These are phyloP conservation scores for Tenualosa thibaudeaui DNA, from an alignment of 2,797 vertebrate genomes.

Conservation along the genomic window DNA sequence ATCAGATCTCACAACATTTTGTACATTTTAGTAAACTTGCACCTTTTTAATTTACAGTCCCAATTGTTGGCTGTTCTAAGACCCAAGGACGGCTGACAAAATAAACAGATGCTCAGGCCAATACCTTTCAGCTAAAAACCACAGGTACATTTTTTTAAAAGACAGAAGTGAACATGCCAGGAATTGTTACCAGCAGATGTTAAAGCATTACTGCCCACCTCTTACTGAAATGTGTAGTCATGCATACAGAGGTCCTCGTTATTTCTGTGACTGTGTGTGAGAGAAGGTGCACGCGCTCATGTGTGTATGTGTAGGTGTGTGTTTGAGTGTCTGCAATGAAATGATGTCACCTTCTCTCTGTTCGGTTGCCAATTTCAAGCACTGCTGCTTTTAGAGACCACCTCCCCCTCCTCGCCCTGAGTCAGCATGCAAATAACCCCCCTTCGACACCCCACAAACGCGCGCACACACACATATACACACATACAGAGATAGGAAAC, in stretches of 20 bases:
- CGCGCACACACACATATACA: neutral
- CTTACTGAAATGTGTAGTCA: constrained; percentile 11
- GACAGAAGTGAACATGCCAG: neutral
- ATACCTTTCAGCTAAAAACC: neutral
- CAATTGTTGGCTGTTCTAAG: neutral
- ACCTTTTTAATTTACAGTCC: neutral
- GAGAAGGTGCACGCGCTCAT: neutral
- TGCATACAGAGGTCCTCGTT: neutral
- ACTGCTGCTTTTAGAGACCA: neutral
- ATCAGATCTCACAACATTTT: neutral
- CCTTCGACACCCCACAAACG: neutral
- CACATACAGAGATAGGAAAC: neutral
- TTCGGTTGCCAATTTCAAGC: neutral
- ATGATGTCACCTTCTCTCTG: constrained; percentile 10
- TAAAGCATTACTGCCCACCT: neutral
- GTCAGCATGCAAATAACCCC: constrained; percentile 14
- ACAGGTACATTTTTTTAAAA: neutral
- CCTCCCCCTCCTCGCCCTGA: neutral
- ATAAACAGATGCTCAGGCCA: neutral
- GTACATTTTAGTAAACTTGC: neutral
- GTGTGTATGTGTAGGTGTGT: neutral
- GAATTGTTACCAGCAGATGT: constrained; percentile 15
- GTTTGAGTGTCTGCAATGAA: neutral
- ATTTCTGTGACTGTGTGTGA: neutral
- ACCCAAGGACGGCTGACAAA: neutral